phyloP scores from a whole-genome alignment of 2,888 invertebrate genomes.

The Tribolium freemani region DNA sequence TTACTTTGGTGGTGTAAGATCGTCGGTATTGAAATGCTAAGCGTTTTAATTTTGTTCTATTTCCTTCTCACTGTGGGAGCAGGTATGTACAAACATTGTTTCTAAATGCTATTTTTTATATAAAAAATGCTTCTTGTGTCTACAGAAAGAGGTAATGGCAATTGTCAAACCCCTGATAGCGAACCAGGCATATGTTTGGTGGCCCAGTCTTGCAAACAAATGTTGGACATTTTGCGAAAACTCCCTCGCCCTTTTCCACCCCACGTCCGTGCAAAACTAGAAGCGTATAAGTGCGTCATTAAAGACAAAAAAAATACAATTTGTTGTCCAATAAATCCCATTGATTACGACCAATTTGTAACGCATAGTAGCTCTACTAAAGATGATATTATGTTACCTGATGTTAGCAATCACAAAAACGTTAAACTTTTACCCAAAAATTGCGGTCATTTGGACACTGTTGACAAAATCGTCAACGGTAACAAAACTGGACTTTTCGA shows the following conservation, averaged over 20 bases:
- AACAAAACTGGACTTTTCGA: constrained; percentile 74
- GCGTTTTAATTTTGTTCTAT: neutral
- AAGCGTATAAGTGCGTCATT: constrained; percentile 63
- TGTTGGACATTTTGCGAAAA: neutral
- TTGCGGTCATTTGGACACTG: constrained; percentile 72
- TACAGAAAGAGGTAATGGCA: neutral
- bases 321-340: constrained; percentile 41
- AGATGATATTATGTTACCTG: constrained; percentile 49
- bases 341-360: constrained; percentile 5
- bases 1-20: neutral
- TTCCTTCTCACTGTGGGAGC: neutral
- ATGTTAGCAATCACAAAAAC: constrained; percentile 64
- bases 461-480: constrained; percentile 73
- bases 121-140: neutral
- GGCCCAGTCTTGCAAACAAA: neutral
- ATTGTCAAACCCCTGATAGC: constrained; percentile 14
- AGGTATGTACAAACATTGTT: neutral
- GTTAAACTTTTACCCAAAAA: constrained; percentile 62
- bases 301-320: constrained; percentile 53
- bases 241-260: neutral
- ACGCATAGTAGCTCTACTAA: neutral
- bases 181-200: neutral
- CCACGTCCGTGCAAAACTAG: neutral
- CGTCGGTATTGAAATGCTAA: neutral
- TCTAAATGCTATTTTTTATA: neutral